phyloP scores from a whole-genome alignment of 1,140 invertebrate species.

The Eumaeus atala region DNA sequence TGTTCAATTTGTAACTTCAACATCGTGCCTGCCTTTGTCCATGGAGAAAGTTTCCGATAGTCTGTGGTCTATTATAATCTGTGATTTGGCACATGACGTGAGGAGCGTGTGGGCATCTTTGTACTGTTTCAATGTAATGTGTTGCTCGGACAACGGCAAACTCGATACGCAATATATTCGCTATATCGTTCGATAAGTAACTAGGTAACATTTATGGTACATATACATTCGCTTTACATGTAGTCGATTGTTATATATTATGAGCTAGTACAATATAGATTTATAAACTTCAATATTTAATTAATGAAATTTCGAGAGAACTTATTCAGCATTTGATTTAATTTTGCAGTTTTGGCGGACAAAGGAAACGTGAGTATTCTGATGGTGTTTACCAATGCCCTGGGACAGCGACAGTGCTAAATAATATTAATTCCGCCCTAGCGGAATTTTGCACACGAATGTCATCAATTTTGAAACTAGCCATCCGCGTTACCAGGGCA shows the following conservation, averaged over 20 bases:
- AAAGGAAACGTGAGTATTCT: too few species aligned
- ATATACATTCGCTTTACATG: conserved; percentile 35
- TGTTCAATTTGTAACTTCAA: conserved; percentile 22
- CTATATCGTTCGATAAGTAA: conserved; percentile 36
- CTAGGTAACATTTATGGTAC: conserved; percentile 48
- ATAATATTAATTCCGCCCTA: too few species aligned
- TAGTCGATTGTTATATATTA: conserved; percentile 14
- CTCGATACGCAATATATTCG: conserved; percentile 31
- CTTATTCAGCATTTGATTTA: conserved; percentile 1
- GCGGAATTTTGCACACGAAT: too few species aligned
- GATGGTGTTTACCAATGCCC: too few species aligned
- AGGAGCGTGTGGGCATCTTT: conserved; percentile 37
- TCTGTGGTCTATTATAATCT: conserved; percentile 14
- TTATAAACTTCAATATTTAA: conserved; percentile 10
- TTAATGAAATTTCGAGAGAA: conserved; percentile 8
- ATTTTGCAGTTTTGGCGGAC: not conserved
- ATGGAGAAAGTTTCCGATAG: not conserved
- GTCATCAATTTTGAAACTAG: too few species aligned
- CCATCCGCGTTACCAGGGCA: too few species aligned
- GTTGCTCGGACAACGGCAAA: conserved; percentile 50
- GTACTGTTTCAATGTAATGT: conserved; percentile 47
- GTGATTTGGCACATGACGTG: conserved; percentile 60
- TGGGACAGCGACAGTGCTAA: too few species aligned
- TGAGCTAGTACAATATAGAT: conserved; percentile 11
- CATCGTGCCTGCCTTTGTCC: conserved; percentile 17